Evolutionary conservation across 2,888 invertebrate genomes (phyloP), one percentile per base, ranked within the genome.

Genomic region (Synergus japonicus): DNA sequence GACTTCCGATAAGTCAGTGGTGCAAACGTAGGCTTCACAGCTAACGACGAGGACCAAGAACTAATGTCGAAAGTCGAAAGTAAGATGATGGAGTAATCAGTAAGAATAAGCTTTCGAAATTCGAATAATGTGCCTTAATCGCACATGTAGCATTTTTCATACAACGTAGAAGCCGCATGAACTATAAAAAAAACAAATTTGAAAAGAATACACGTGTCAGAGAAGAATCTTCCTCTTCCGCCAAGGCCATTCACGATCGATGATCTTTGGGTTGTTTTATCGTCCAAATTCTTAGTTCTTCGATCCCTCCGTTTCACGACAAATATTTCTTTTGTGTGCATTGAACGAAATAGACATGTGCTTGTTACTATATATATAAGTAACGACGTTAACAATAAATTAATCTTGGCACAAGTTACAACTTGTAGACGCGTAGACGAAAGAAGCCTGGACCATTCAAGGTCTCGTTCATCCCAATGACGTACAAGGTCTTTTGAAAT

Each of bases 171-270:
- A 54, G 29, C 69, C 15, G 29, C 2, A 49, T 49, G 29, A 7
- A 49, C 54, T 73, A 37, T 37, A 37, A 77, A 83, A 84, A 77
- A 83, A 84, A 81, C 79, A 81, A 83, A 76, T 73, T 82, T 49
- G 76, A 83, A 44, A 80, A 73, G 54, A 80, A 79, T 82, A 82
- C 83, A 82, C 83, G 83, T 79, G 77, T 67, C 77, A 41, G 15
- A 79, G 79, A 79, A 73, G 79, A 79, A 79, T 63, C 83, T 76
- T 67, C 81, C 80, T 80, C 82, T 65, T 41, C 54, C 58, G 81
- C 79, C 83, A 86, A 86, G 86, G 86, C 82, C 84, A 81, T 77
- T 76, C 76, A 83, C 83, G 83, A 85, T 83, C 85, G 85, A 85
- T 86, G 85, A 82, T 85, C 86, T 80, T 83, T 58, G 22, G 79